phyloP scores from a whole-genome alignment of 1,140 invertebrate genomes.

The Druon quercuslanigerum region DNA sequence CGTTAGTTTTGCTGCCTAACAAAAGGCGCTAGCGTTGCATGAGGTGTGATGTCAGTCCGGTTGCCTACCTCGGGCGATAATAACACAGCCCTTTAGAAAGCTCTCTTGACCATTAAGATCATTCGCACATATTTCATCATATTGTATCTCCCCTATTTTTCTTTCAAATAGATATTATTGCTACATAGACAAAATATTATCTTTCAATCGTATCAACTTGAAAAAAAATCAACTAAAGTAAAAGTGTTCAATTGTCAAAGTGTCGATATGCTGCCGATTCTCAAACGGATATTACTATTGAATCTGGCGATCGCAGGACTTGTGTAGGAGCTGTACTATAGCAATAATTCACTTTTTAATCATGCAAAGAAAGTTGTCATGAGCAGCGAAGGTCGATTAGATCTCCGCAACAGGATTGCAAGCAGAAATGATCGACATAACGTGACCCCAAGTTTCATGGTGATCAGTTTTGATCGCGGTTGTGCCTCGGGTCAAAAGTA shows the following conservation, averaged over 20 bases:
- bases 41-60: constrained; percentile 58
- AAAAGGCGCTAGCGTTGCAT: constrained; percentile 49
- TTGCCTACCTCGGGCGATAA: constrained; percentile 61
- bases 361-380: constrained; percentile 9
- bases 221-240: neutral
- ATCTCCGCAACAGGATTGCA: constrained; percentile 24
- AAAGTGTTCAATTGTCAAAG: constrained; percentile 14
- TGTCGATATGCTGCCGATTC: constrained; percentile 25
- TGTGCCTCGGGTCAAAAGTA: constrained; percentile 6
- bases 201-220: constrained; percentile 31
- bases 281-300: constrained; percentile 16
- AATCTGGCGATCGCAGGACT: neutral
- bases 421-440: constrained; percentile 38
- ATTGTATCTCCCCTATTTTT: neutral
- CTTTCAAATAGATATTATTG: constrained; percentile 1
- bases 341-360: neutral
- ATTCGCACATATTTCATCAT: constrained; percentile 12
- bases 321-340: neutral
- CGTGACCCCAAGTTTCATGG: constrained; percentile 28
- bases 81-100: constrained; percentile 43
- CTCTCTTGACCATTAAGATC: constrained; percentile 29
- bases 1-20: constrained; percentile 47
- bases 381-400: constrained; percentile 12
- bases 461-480: constrained; percentile 40
- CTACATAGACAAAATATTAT: neutral